Base-by-base conservation (phyloP, 2,888 invertebrate genomes). In the Tetranychus piercei region DNA sequence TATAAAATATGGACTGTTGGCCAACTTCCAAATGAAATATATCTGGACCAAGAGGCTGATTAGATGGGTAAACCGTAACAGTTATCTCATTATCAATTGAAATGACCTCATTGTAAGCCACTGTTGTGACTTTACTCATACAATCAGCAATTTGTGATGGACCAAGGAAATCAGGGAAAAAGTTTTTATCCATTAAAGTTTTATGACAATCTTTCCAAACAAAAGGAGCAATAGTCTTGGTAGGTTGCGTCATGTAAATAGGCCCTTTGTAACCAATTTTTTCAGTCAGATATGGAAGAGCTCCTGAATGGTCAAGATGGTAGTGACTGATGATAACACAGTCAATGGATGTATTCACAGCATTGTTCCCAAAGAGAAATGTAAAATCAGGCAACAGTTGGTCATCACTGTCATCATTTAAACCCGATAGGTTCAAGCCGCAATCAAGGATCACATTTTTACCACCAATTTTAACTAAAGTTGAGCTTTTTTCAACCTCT, bases 391-490 rank as follows among this genome's bases (percentile, higher is more conserved):
- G 99, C 82, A 99, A 99, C 76, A 96, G 86, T 73, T 96, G 85
- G 84, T 96, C 96, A 82, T 99, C 97, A 80, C 94, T 93, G 81
- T 90, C 97, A 0, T 99, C 99, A 55, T 55, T 7, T 55, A 15
- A 55, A 55, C 6, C 11, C 0, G 4, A 3, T 99, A 99, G 99
- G 82, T 99, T 99, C 97, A 99, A 99, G 69, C 99, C 99, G 83
- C 99, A 99, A 82, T 99, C 99, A 73, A 99, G 84, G 99, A 99
- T 99, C 74, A 99, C 91, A 82, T 96, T 97, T 84, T 96, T 96
- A 34, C 95, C 95, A 70, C 95, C 94, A 87, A 97, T 92, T 0
- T 92, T 89, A 4, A 99, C 87, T 72, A 99, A 85, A 79, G 99
- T 91, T 81, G 99, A 99, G 81, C 96, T 96, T 73, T 99, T 86